Conservation (phyloP, 2,797 vertebrate species). For the Acanthurus leucopareius region DNA sequence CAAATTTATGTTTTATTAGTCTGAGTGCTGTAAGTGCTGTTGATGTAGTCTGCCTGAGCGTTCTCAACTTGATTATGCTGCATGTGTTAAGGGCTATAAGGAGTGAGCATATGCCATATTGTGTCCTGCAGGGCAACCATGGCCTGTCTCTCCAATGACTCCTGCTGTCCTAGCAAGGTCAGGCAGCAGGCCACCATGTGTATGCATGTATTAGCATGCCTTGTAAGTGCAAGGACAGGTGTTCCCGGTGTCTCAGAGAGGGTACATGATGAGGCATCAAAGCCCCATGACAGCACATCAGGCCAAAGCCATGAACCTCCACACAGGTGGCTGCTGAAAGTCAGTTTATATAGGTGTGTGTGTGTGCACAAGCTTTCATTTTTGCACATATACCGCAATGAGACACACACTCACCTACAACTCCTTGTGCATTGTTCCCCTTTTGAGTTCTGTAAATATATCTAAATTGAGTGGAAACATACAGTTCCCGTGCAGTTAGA, state of each 20-base stretch:
- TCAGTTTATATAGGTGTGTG: conserved; percentile 30
- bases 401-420: not conserved
- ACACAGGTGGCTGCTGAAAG: conserved; percentile 62
- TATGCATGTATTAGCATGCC: conserved; percentile 85
- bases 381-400: not conserved
- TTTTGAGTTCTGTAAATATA: conserved; percentile 25
- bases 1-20: conserved; percentile 22
- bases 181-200: conserved; percentile 80
- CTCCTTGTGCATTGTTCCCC: not conserved
- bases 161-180: conserved; percentile 80
- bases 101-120: conserved; percentile 73
- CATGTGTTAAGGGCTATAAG: conserved; percentile 56
- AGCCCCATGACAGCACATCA: conserved; percentile 72
- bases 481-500: not conserved
- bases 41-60: conserved; percentile 9
- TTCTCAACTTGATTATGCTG: conserved; percentile 43
- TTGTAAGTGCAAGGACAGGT: conserved; percentile 82
- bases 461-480: not conserved
- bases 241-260: conserved; percentile 78
- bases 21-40: conserved; percentile 16
- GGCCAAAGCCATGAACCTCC: conserved; percentile 62
- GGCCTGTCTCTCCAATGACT: conserved; percentile 69
- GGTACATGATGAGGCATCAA: conserved; percentile 75
- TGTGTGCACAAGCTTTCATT: not conserved
- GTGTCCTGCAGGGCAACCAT: conserved; percentile 68